Base-by-base conservation (phyloP, 1,140 invertebrate genomes). In the Bicyclus anynana region DNA sequence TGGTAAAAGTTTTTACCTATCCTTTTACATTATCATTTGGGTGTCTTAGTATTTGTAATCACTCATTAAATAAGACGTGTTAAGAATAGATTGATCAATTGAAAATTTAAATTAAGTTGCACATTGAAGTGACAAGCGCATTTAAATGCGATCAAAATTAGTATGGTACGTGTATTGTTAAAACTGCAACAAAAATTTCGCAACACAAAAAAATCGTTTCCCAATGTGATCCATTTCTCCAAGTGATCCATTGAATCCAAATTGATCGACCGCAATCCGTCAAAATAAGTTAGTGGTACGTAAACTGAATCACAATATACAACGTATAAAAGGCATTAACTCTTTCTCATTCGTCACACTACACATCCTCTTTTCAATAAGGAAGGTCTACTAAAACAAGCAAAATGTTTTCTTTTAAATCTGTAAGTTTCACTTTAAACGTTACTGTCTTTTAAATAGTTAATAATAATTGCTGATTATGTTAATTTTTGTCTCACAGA, bases 401-500 rank as follows among this genome's bases (percentile, higher is more conserved):
- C 85, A 85, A 84, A 70, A 88, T 88, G 85, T 80, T 83, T 72
- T 79, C 79, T 72, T 78, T 86, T 49, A 84, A 84, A 84, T 82
- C 80, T 86, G 84, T 87, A 74, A 82, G 83, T 18, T 27, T 58
- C 40, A 2, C n/a, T n/a, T 46, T 44, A 27, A 12, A 4, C 26
- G 42, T 5, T n/a, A n/a, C n/a, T n/a, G n/a, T n/a, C n/a, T n/a
- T n/a, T n/a, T n/a, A n/a, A n/a, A n/a, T n/a, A n/a, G n/a, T n/a
- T n/a, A n/a, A n/a, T 33, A 26, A 51, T 53, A 9, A 23, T 50
- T n/a, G 42, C 52, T 52, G 47, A 37, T 37, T 26, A 35, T n/a
- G 49, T 27, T 33, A 33, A 29, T 20, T 59, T 42, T 23, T 57
- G 9, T 49, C 50, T n/a, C 55, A n/a, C 66, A 85, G 84, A 84